A percentile compares a stretch with the other conserved stretches of the same genome.
Conservation (phyloP, 2,113 vertebrate genomes). For the Semicossyphus pulcher region DNA sequence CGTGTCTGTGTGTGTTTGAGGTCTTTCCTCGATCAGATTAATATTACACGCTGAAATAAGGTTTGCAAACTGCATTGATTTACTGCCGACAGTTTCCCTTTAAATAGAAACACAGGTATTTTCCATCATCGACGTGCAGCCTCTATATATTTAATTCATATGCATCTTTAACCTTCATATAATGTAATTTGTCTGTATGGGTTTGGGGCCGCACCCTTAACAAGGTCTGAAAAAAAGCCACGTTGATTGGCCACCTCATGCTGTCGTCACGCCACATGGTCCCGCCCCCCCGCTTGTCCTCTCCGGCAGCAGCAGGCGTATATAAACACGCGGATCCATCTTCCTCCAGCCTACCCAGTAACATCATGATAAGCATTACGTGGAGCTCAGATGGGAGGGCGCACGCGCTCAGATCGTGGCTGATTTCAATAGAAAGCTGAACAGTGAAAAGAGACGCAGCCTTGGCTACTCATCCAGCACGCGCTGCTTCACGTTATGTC, state of each 20-base stretch:
- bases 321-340: slow-evolving; percentile 82
- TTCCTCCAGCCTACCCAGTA: slow-evolving; percentile 80
- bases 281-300: slow-evolving; percentile 76
- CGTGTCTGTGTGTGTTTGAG: not conserved
- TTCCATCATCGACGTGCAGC: not conserved
- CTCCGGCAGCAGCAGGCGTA: slow-evolving; percentile 75
- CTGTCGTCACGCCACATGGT: slow-evolving; percentile 76
- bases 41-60: slow-evolving; percentile 8
- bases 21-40: not conserved
- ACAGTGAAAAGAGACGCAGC: slow-evolving; percentile 49
- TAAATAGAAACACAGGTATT: not conserved
- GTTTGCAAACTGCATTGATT: slow-evolving; percentile 5
- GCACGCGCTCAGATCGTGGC: slow-evolving; percentile 58
- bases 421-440: slow-evolving; percentile 50
- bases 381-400: slow-evolving; percentile 71
- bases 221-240: slow-evolving; percentile 65
- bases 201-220: slow-evolving; percentile 77
- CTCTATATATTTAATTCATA: slow-evolving; percentile 41
- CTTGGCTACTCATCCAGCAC: slow-evolving; percentile 45
- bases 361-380: slow-evolving; percentile 76
- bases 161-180: slow-evolving; percentile 54
- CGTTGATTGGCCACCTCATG: slow-evolving; percentile 76
- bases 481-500: slow-evolving; percentile 25
- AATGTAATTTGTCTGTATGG: slow-evolving; percentile 55
- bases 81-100: not conserved